These are phyloP conservation scores for Urechis unicinctus DNA, from an alignment of 2,888 invertebrate species.

Conservation along the genomic window DNA sequence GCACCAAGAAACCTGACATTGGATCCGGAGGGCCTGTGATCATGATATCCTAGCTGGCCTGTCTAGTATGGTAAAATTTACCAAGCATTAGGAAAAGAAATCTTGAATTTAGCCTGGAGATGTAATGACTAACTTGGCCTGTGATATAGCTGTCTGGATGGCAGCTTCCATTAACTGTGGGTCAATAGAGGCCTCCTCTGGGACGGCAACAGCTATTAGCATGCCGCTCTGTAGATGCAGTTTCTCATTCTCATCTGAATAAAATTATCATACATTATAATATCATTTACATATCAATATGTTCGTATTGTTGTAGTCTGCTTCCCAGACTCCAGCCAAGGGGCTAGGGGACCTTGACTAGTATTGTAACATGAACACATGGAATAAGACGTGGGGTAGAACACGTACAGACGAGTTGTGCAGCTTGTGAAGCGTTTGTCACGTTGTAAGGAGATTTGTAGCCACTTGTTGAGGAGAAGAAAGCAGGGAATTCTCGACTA, in stretches of 20 bases:
- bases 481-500: conserved; percentile 77
- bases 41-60: too few relatives aligned
- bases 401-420: conserved; percentile 51
- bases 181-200: conserved; percentile 56
- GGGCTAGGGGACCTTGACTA: too few relatives aligned
- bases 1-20: too few relatives aligned
- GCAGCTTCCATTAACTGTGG: conserved; percentile 61
- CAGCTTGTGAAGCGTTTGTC: conserved; percentile 62
- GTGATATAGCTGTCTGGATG: conserved; percentile 56
- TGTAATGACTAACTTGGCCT: conserved; percentile 26
- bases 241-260: conserved; percentile 27
- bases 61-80: background rate
- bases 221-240: conserved; percentile 55
- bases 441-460: conserved; percentile 67
- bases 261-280: background rate
- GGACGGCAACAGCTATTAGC: conserved; percentile 86
- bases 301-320: too few relatives aligned
- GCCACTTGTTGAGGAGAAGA: conserved; percentile 77
- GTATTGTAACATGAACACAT: too few relatives aligned
- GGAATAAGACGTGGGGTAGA: too few relatives aligned
- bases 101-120: too few relatives aligned
- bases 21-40: too few relatives aligned
- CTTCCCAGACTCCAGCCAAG: too few relatives aligned
- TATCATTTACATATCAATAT: background rate
- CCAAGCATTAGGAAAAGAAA: too few relatives aligned